These are phyloP conservation scores for Bambusicola thoracicus DNA, from an alignment of 2,113 vertebrate species.

Conservation along the genomic window DNA sequence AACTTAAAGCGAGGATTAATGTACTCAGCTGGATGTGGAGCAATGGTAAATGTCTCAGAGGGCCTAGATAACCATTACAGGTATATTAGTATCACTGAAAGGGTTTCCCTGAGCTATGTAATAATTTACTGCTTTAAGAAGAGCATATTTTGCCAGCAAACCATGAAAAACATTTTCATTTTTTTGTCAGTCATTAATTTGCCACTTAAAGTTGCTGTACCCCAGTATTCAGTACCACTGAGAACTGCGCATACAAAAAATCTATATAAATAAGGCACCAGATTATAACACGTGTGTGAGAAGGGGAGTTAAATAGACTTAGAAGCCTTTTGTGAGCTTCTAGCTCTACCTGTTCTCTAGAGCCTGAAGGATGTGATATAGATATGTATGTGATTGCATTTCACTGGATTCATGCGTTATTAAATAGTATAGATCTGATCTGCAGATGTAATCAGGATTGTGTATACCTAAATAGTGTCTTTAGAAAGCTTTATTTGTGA, in stretches of 20 bases:
- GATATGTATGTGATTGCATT: neutral
- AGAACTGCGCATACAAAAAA: neutral
- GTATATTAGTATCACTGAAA: neutral
- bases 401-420: neutral
- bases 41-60: neutral
- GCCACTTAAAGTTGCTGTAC: neutral
- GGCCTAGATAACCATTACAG: neutral
- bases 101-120: neutral
- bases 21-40: neutral
- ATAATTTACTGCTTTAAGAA: neutral
- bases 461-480: neutral
- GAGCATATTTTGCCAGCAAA: neutral
- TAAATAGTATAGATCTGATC: neutral
- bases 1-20: neutral
- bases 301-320: neutral
- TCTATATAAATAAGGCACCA: neutral
- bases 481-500: neutral
- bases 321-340: neutral
- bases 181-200: neutral
- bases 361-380: too few relatives aligned
- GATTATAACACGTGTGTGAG: neutral
- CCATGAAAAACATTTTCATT: neutral
- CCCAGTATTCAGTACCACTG: rapidly evolving
- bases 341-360: neutral
- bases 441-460: neutral